Evolutionary conservation across 1,140 invertebrate genomes (phyloP), one percentile per base, ranked within the genome.

Genomic region (Orussus abietinus): DNA sequence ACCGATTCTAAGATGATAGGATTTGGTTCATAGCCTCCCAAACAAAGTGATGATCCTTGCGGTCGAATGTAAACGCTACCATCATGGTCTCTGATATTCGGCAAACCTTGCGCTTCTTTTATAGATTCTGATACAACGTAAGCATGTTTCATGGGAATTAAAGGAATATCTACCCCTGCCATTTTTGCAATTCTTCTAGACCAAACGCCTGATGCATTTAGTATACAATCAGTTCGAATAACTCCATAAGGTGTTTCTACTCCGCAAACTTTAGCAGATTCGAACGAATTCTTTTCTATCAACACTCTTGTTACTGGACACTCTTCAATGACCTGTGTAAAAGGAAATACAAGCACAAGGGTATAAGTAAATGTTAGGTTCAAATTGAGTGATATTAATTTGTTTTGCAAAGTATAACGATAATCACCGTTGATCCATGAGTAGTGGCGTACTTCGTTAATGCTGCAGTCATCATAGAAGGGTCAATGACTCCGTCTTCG

Each of bases 11-110:
- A 67, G 43, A 92, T 76, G 39, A 85, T 81, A 1, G 90, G 91
- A 69, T 93, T 90, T 0, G 70, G 64, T 68, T 95, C 91, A 57
- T 93, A 95, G 12, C 90, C 90, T n/a, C 90, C 91, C 46, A 93
- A 78, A 44, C 78, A 80, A 6, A 93, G 77, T 1, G 83, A 78
- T 49, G 90, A 87, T 4, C 89, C 90, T 52, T 92, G 88, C 0
- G 90, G 78, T 47, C 86, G 80, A 38, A 92, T 82, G 58, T 92
- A 93, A n/a, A 91, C 75, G 18, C 80, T 84, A 4, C 79, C 77
- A 67, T 95, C 91, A 51, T 91, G 87, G 66, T 93, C 90, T 41
- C 90, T 67, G 11, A 93, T 76, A 55, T 92, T 92, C 3, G 91
- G 90, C 47, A 83, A 70, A 7, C 80, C 80, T 26, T 83, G 75